Conservation (phyloP, 35 echinoderm and acorn worm species). For the Apostichopus californicus region DNA sequence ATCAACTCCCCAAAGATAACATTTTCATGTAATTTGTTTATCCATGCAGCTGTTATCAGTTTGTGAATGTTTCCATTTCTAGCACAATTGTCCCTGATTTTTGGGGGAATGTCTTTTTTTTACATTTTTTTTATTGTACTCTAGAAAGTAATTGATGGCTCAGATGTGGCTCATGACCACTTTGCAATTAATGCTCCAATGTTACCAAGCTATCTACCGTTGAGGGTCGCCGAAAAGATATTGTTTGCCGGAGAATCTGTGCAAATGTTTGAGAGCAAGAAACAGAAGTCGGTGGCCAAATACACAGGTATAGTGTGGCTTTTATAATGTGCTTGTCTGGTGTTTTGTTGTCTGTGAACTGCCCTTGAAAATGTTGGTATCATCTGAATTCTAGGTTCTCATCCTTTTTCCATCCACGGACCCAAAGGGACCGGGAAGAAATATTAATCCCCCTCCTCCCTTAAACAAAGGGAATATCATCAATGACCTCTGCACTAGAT, state of each 20-base stretch:
- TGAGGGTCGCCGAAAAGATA: conserved; percentile 89
- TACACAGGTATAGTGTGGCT: conserved; percentile 63
- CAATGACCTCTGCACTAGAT: too few relatives aligned
- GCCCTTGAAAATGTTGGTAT: background rate
- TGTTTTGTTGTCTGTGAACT: background rate
- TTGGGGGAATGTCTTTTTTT: background rate
- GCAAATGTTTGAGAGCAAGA: conserved; percentile 96
- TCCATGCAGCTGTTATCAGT: too few relatives aligned
- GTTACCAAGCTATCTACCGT: conserved; percentile 90
- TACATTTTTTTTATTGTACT: background rate
- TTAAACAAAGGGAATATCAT: too few relatives aligned
- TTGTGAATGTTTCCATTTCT: too few relatives aligned
- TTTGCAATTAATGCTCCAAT: conserved; percentile 86
- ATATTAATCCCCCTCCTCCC: too few relatives aligned
- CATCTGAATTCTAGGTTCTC: background rate
- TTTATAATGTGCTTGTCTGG: too few relatives aligned
- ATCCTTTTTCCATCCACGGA: background rate
- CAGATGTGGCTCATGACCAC: conserved; percentile 52
- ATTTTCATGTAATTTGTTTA: too few relatives aligned
- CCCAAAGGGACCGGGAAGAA: too few relatives aligned
- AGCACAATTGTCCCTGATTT: too few relatives aligned
- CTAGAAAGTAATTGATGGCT: conserved; percentile 76
- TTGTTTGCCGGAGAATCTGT: conserved; percentile 97
- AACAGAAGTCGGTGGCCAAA: conserved; percentile 74
- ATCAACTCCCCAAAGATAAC: too few relatives aligned